These are phyloP conservation scores for Enhydra lutris DNA, from an alignment of 2,113 vertebrate genomes.

Conservation along the genomic window DNA sequence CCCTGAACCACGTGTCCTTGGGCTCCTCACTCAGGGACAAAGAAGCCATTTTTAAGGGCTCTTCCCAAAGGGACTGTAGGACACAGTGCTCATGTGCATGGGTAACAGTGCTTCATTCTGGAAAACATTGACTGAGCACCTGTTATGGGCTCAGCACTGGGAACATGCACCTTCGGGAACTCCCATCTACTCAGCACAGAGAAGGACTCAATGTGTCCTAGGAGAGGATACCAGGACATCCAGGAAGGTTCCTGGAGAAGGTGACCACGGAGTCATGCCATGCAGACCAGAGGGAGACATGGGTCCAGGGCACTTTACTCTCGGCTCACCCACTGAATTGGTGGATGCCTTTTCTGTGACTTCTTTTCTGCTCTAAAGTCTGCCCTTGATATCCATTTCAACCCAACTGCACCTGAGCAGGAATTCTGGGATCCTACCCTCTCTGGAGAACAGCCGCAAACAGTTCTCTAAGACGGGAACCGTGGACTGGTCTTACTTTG, in stretches of 20 bases:
- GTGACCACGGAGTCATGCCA: rapidly evolving
- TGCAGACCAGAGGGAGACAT: neutral
- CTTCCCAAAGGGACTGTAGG: neutral
- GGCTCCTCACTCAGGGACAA: neutral
- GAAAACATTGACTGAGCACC: neutral
- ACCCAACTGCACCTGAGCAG: neutral
- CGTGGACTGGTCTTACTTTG: neutral
- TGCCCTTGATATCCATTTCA: neutral
- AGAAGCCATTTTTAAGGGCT: neutral
- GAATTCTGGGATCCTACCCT: neutral
- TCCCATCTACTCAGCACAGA: neutral
- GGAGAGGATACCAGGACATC: neutral
- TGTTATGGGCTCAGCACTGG: neutral
- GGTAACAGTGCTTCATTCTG: neutral
- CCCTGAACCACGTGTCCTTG: neutral
- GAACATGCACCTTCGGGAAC: neutral
- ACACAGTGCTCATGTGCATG: rapidly evolving
- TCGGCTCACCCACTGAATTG: neutral
- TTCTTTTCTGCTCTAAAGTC: neutral
- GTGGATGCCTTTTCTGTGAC: neutral
- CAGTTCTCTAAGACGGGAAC: neutral
- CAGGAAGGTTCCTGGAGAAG: neutral
- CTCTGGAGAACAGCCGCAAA: neutral
- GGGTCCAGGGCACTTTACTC: neutral
- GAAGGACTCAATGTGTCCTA: neutral